These are phyloP conservation scores for Alcis repandata DNA, from an alignment of 2,888 invertebrate genomes.

Conservation along the genomic window DNA sequence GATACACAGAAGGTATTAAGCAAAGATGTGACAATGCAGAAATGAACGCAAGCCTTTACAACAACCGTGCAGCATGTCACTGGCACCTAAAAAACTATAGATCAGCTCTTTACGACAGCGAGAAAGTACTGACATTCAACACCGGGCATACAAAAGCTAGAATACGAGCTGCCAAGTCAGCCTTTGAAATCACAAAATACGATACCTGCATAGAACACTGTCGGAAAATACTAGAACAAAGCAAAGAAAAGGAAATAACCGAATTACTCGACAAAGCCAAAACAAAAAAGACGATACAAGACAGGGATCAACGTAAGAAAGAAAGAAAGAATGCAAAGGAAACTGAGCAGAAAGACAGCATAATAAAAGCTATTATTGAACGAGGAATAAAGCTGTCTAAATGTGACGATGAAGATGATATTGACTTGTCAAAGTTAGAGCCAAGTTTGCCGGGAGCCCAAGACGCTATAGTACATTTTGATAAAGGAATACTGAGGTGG, in stretches of 20 bases:
- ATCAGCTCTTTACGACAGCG: conserved; percentile 93
- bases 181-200: conserved; percentile 88
- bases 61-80: conserved; percentile 97
- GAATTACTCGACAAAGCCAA: conserved; percentile 72
- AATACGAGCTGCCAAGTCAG: conserved; percentile 91
- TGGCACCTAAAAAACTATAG: conserved; percentile 94
- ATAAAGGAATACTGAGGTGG: conserved; percentile 90
- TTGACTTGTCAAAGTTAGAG: conserved; percentile 85
- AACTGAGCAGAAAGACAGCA: conserved; percentile 72
- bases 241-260: conserved; percentile 81
- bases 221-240: conserved; percentile 88
- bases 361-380: conserved; percentile 76
- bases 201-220: conserved; percentile 91
- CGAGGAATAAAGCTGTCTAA: conserved; percentile 86
- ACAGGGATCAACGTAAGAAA: conserved; percentile 86
- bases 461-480: conserved; percentile 88
- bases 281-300: conserved; percentile 81
- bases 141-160: conserved; percentile 92
- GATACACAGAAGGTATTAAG: conserved; percentile 96
- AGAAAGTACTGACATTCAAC: conserved; percentile 91
- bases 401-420: conserved; percentile 77
- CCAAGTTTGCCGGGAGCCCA: conserved; percentile 89
- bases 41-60: conserved; percentile 93
- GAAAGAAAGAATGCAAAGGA: conserved; percentile 74
- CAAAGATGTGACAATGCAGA: conserved; percentile 89